phyloP scores from a whole-genome alignment of 2,888 invertebrate genomes.

The Dryobota labecula region DNA sequence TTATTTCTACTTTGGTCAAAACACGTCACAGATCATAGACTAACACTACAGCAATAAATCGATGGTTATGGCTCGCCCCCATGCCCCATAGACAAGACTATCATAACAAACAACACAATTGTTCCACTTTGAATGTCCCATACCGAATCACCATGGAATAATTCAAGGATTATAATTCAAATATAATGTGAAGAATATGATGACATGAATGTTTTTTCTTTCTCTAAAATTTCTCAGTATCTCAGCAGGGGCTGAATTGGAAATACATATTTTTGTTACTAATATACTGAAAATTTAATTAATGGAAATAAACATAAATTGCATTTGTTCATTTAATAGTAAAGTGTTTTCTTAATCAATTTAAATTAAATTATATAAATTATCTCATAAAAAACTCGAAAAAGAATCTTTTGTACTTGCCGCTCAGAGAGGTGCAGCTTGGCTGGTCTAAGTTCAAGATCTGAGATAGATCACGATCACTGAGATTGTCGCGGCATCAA shows the following conservation, averaged over 20 bases:
- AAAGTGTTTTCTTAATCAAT: too few species aligned
- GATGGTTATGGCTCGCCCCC: slow-evolving; percentile 46
- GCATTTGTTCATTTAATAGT: neutral
- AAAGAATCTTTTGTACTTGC: neutral
- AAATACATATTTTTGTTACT: neutral
- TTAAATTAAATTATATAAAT: too few species aligned
- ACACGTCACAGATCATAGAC: slow-evolving; percentile 43
- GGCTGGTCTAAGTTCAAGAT: neutral
- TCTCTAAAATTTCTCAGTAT: slow-evolving; percentile 2
- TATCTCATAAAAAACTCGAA: too few species aligned
- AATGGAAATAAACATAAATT: slow-evolving; percentile 1
- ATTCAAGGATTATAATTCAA: slow-evolving; percentile 45
- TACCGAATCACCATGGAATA: slow-evolving; percentile 35
- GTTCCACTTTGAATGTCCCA: slow-evolving; percentile 41
- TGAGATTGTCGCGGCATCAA: too few species aligned
- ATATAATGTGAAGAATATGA: slow-evolving; percentile 37
- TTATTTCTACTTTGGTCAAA: slow-evolving; percentile 30
- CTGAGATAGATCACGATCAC: neutral
- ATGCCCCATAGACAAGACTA: slow-evolving; percentile 46
- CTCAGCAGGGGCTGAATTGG: slow-evolving; percentile 23
- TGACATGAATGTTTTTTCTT: slow-evolving; percentile 31
- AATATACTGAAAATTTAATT: neutral
- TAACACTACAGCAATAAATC: slow-evolving; percentile 38
- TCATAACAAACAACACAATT: slow-evolving; percentile 56
- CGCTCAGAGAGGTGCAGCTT: too few species aligned